Conservation (phyloP, 2,113 vertebrate genomes). For the Eira barbara region DNA sequence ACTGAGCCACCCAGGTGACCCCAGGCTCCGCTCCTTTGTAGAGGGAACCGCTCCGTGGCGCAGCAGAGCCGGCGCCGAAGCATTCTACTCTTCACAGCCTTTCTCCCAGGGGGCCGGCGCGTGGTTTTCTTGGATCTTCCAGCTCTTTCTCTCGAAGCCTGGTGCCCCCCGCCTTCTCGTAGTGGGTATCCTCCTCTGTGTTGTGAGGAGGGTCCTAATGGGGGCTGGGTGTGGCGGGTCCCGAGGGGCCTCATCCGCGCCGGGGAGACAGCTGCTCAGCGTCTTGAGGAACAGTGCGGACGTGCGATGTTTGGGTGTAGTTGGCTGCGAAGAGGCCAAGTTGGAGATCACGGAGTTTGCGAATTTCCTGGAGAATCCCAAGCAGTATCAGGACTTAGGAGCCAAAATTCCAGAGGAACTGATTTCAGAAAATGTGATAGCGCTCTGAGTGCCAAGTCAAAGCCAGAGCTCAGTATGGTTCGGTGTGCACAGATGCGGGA, state of each 20-base stretch:
- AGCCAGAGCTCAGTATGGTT: no score
- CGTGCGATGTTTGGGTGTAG: conserved; percentile 79
- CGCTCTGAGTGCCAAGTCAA: not conserved
- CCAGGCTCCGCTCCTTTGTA: not conserved
- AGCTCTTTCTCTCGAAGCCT: conserved; percentile 80
- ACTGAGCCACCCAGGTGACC: not conserved
- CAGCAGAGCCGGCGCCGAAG: no score
- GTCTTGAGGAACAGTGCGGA: conserved; percentile 76
- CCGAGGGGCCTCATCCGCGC: conserved; percentile 79
- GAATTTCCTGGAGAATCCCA: conserved; percentile 84
- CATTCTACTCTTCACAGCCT: not conserved
- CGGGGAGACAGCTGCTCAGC: conserved; percentile 80
- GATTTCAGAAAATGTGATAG: not conserved
- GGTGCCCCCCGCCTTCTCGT: conserved; percentile 76
- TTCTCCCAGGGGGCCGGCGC: not conserved
- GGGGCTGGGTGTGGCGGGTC: conserved; percentile 65
- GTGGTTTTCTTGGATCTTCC: not conserved
- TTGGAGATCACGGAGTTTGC: conserved; percentile 84
- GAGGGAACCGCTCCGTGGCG: not conserved
- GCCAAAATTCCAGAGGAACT: conserved; percentile 84
- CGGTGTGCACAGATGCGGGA: not conserved
- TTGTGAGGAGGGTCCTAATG: conserved; percentile 73
- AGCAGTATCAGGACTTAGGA: conserved; percentile 82
- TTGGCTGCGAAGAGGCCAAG: conserved; percentile 83
- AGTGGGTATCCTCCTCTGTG: conserved; percentile 78